A percentile compares a stretch with the other conserved stretches of the same genome.
phyloP scores from a whole-genome alignment of 2,888 invertebrate genomes.

The Apoderus coryli region DNA sequence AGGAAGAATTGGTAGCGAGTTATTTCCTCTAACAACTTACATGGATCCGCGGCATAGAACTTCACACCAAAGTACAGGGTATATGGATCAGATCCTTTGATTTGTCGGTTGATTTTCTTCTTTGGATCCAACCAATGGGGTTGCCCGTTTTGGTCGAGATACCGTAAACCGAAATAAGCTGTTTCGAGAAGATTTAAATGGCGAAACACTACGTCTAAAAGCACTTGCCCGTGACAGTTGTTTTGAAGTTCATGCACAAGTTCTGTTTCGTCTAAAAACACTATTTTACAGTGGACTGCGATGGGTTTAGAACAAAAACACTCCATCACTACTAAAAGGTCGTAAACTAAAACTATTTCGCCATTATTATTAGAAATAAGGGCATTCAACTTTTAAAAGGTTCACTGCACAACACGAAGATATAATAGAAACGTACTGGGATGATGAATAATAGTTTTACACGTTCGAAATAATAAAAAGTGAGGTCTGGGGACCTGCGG shows the following conservation, averaged over 20 bases:
- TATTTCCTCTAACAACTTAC: constrained; percentile 90
- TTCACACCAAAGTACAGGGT: constrained; percentile 94
- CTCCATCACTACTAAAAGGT: constrained; percentile 24
- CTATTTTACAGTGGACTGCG: constrained; percentile 54
- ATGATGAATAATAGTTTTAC: no score
- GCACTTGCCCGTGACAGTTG: constrained; percentile 75
- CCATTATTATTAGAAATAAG: no score
- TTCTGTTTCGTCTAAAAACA: constrained; percentile 80
- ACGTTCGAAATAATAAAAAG: no score
- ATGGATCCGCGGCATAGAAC: constrained; percentile 94
- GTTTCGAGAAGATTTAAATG: constrained; percentile 91
- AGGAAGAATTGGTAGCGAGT: constrained; percentile 96
- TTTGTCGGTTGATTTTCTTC: constrained; percentile 76
- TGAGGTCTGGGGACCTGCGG: no score
- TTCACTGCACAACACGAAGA: no score
- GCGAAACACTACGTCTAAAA: constrained; percentile 83
- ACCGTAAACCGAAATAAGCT: constrained; percentile 90
- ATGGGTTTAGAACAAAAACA: constrained; percentile 31
- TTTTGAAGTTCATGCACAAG: constrained; percentile 82
- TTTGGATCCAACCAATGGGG: constrained; percentile 94
- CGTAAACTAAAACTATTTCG: no score
- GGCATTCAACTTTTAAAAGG: no score
- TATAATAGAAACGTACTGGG: no score
- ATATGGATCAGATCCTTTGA: constrained; percentile 53
- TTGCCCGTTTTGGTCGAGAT: constrained; percentile 84